Evolutionary conservation across 2,888 invertebrate genomes (phyloP).

Genomic region (Tillus elongatus): DNA sequence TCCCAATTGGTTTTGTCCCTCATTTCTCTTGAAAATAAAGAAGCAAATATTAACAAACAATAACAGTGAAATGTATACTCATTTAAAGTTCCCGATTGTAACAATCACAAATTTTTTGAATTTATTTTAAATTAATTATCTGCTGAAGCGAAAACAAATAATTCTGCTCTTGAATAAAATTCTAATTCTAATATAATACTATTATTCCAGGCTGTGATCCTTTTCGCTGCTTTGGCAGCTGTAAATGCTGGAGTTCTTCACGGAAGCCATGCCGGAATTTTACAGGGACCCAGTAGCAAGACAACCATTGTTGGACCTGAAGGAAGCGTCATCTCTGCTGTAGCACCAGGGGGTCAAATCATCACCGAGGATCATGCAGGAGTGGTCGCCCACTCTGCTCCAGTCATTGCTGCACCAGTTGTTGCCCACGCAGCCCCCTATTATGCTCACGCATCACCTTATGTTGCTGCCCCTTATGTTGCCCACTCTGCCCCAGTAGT

Average conservation of each 20-base stretch:
- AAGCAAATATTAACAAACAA: no score
- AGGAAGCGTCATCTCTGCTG: conserved; percentile 29
- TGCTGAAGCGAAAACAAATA: no score
- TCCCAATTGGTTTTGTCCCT: no score
- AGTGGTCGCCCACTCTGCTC: conserved; percentile 21
- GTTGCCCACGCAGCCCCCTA: conserved; percentile 16
- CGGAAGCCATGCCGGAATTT: conserved; percentile 18
- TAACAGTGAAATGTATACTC: no score
- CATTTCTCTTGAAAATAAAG: no score
- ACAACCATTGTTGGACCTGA: conserved; percentile 28
- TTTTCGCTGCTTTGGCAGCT: conserved; percentile 27
- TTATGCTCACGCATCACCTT: conserved; percentile 16
- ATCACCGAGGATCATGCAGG: conserved; percentile 23
- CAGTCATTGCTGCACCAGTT: conserved; percentile 17
- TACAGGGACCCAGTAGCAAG: conserved; percentile 31
- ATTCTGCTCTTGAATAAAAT: not conserved
- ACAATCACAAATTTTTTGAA: no score
- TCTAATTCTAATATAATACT: not conserved
- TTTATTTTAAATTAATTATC: no score
- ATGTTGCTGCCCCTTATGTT: conserved; percentile 9
- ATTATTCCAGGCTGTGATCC: conserved; percentile 19
- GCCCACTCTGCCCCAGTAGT: conserved; percentile 13
- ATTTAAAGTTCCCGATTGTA: no score
- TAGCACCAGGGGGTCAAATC: conserved; percentile 28
- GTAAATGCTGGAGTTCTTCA: conserved; percentile 24